Evolutionary conservation across 2,113 vertebrate genomes (phyloP).

Genomic region (Datnioides undecimradiatus): DNA sequence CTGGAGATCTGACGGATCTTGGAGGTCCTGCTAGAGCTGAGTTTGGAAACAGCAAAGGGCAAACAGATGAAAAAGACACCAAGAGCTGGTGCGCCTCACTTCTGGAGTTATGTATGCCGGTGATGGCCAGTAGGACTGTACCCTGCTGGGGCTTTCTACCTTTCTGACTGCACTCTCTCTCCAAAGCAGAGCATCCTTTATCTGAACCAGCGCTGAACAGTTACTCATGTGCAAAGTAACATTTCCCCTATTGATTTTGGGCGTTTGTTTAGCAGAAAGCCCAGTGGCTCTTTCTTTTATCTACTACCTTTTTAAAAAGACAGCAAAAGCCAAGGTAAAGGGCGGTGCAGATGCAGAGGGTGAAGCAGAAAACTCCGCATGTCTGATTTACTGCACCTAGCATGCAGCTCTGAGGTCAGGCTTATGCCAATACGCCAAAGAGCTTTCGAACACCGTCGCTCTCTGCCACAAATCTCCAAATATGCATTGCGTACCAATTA

Average conservation of each 20-base stretch:
- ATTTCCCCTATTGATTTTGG: conserved; percentile 51
- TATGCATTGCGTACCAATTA: neutral
- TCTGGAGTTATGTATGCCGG: conserved; percentile 3
- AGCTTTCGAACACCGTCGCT: neutral
- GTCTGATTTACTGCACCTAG: neutral
- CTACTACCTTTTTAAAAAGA: conserved; percentile 22
- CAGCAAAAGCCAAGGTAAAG: neutral
- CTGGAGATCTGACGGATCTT: conserved; percentile 77
- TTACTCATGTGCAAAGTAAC: conserved; percentile 46
- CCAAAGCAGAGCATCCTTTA: conserved; percentile 12
- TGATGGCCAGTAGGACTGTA: conserved; percentile 1
- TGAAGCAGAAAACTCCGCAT: conserved; percentile 20
- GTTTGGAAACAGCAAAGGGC: conserved; percentile 30
- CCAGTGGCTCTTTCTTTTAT: conserved; percentile 43
- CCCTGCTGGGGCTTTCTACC: conserved; percentile 35
- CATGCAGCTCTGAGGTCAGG: neutral
- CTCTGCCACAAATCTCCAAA: neutral
- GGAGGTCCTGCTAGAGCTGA: conserved; percentile 89
- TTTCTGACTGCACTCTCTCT: conserved; percentile 17
- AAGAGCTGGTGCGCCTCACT: neutral
- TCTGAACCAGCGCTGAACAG: conserved; percentile 7
- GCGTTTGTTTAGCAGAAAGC: conserved; percentile 42
- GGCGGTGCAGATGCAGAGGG: neutral
- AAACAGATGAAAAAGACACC: conserved; percentile 21
- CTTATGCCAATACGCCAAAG: neutral